phyloP scores from a whole-genome alignment of 2,113 vertebrate species.

The Morone saxatilis region DNA sequence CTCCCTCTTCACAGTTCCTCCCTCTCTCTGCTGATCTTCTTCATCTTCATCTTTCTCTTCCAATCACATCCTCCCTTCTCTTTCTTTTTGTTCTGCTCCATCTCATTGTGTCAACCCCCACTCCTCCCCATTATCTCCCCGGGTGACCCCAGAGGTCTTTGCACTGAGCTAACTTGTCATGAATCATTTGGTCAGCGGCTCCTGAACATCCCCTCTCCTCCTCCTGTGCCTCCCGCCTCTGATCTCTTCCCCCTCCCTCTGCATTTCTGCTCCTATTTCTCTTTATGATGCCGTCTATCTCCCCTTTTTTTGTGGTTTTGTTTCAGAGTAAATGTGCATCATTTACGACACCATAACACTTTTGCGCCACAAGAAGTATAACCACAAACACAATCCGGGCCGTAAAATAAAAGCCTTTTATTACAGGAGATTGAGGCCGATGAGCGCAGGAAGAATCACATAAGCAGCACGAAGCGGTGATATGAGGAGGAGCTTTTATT shows the following conservation, averaged over 20 bases:
- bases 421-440: slow-evolving; percentile 2
- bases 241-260: not conserved
- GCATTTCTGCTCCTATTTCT: slow-evolving; percentile 4
- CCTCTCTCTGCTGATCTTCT: slow-evolving; percentile 12
- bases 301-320: not conserved
- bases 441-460: not conserved
- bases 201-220: slow-evolving; percentile 43
- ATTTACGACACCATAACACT: slow-evolving; percentile 32
- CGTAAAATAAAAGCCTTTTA: slow-evolving; percentile 24
- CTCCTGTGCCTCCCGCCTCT: not conserved
- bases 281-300: not conserved
- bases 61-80: slow-evolving; percentile 3
- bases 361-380: slow-evolving; percentile 7
- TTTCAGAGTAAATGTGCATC: not conserved
- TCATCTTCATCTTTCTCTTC: slow-evolving; percentile 42
- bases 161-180: slow-evolving; percentile 75
- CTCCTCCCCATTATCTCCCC: slow-evolving; percentile 59
- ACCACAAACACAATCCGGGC: not conserved
- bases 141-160: slow-evolving; percentile 56
- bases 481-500: not conserved
- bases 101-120: slow-evolving; percentile 23
- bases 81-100: slow-evolving; percentile 26
- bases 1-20: not conserved
- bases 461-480: slow-evolving; percentile 7
- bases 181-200: slow-evolving; percentile 72